phyloP scores from a whole-genome alignment of 2,113 vertebrate genomes.

The Coptodon rendalli region DNA sequence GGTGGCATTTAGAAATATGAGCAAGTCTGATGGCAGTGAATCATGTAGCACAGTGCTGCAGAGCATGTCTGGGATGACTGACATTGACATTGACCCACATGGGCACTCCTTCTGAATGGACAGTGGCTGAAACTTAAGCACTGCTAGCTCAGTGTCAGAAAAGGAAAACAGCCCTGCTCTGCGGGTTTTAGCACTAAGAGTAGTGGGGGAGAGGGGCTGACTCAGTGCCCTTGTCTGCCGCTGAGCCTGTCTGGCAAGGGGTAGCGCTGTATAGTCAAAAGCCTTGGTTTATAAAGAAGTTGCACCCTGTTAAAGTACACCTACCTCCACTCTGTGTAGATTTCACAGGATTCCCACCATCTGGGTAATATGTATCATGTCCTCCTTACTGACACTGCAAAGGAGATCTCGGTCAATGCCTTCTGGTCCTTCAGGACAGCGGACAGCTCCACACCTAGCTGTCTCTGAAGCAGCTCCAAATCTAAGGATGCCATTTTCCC shows the following conservation, averaged over 20 bases:
- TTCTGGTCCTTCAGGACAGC: slow-evolving; percentile 8
- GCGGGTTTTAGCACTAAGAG: slow-evolving; percentile 27
- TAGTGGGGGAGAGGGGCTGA: slow-evolving; percentile 20
- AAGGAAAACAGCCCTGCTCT: slow-evolving; percentile 34
- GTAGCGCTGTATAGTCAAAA: slow-evolving; percentile 1
- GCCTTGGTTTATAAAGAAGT: slow-evolving; percentile 5
- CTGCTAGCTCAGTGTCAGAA: slow-evolving; percentile 37
- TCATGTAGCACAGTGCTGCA: slow-evolving; percentile 46
- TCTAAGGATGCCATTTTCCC: neutral
- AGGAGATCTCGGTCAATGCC: neutral
- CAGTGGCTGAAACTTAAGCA: slow-evolving; percentile 58
- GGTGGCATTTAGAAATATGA: slow-evolving; percentile 66
- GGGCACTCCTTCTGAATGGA: slow-evolving; percentile 52
- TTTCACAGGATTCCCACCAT: slow-evolving; percentile 3
- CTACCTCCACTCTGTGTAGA: neutral
- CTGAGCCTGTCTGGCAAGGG: slow-evolving; percentile 10
- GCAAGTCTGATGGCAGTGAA: slow-evolving; percentile 58
- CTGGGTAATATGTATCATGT: neutral
- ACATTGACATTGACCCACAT: slow-evolving; percentile 65
- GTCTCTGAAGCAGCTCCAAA: neutral
- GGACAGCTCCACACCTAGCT: slow-evolving; percentile 25
- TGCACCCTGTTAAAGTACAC: neutral
- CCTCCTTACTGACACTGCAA: neutral
- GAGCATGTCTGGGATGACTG: slow-evolving; percentile 57
- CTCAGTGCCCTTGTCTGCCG: slow-evolving; percentile 30